phyloP scores from a whole-genome alignment of 92 coral and sea anemone species.

The Heliopora coerulea region DNA sequence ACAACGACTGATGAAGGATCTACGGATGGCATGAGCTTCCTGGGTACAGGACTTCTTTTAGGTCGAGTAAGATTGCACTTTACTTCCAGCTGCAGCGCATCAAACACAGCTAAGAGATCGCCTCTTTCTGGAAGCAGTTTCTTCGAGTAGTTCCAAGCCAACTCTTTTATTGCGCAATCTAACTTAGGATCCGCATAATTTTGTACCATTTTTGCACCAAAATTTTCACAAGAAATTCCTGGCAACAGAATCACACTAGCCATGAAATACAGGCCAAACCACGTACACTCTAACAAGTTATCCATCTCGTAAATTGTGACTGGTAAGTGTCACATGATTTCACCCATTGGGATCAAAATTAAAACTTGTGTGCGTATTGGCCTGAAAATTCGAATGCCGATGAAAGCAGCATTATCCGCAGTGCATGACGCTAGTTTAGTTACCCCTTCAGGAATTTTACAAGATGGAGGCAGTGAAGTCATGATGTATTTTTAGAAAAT shows the following conservation, averaged over 20 bases:
- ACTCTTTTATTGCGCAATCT: constrained; percentile 38
- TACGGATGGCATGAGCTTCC: not conserved
- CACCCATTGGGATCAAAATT: no score
- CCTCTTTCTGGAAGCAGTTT: constrained; percentile 33
- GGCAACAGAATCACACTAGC: not conserved
- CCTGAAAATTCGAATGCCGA: no score
- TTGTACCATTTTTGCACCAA: not conserved
- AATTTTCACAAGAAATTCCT: not conserved
- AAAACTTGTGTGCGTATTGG: no score
- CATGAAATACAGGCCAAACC: not conserved
- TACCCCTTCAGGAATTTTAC: no score
- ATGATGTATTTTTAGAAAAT: no score
- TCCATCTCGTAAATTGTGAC: no score
- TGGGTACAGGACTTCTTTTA: not conserved
- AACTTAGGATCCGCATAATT: constrained; percentile 1
- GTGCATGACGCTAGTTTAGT: no score
- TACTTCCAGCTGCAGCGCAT: constrained; percentile 27
- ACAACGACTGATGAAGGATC: constrained; percentile 25
- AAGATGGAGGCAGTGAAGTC: no score
- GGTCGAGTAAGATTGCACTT: constrained; percentile 39
- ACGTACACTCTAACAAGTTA: no score
- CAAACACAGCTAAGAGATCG: constrained; percentile 19
- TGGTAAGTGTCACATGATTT: no score
- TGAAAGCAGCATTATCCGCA: no score
- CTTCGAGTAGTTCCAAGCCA: constrained; percentile 43